Evolutionary conservation across 2,888 invertebrate species (phyloP), one percentile per base, ranked within the genome.

Genomic region (Noctua janthe): DNA sequence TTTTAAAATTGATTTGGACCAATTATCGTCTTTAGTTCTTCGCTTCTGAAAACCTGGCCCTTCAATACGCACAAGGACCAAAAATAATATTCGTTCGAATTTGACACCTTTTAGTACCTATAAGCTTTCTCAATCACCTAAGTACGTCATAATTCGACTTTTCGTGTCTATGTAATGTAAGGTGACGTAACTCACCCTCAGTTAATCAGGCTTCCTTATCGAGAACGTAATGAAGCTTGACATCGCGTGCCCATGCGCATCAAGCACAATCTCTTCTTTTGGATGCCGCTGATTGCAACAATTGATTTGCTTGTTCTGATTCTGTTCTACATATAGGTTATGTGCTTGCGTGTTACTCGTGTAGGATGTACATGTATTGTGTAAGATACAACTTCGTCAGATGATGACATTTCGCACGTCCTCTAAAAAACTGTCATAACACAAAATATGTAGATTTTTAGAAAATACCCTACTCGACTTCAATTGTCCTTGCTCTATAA

Each of bases 171-270:
- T 29, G 13, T 15, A 17, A n/a, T 13, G 23, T 59, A 62, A n/a
- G 10, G 43, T 81, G 75, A 84, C 11, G 66, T 62, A 67, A 79
- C 35, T 29, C 29, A 20, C 74, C 71, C 59, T 75, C 13, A 72
- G 49, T 71, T 43, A n/a, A 56, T 15, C 62, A 29, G 11, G 59
- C 39, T 23, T 56, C 56, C 56, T 80, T 74, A 78, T 81, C 78
- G 67, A 47, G 66, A 35, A 69, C 74, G 59, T 54, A 86, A 82
- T 78, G 77, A 80, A 80, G 72, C 71, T 81, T 73, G 80, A 77
- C 80, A 71, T 89, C 82, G 89, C 89, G 89, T 90, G 90, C 85
- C 23, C 20, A 56, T n/a, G 69, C 71, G 76, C 80, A 89, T 89
- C 85, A 88, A 17, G 39, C 78, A 56, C 74, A 89, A 86, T 90